Conservation (phyloP, 2,113 vertebrate genomes). For the Cichladusa arquata region DNA sequence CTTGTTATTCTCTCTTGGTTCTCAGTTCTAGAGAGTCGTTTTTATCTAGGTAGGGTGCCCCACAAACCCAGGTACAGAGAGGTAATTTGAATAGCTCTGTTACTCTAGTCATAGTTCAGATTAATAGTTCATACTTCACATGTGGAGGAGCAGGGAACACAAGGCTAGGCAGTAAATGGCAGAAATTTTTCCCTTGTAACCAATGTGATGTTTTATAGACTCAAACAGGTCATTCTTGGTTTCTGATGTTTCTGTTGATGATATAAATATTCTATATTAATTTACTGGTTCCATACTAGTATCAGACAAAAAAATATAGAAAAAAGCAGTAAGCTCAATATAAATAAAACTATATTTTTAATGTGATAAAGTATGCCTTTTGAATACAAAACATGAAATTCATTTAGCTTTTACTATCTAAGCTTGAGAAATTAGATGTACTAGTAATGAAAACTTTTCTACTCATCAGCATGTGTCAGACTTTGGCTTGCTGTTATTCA, state of each 20-base stretch:
- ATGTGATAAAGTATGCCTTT: not conserved
- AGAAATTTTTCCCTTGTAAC: not conserved
- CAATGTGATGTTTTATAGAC: not conserved
- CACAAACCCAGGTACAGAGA: not conserved
- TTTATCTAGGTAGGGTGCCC: not conserved
- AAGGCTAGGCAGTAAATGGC: not conserved
- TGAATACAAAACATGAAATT: not conserved
- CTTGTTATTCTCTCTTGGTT: not conserved
- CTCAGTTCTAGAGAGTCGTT: not conserved
- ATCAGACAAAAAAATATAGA: not conserved
- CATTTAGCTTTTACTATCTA: not conserved
- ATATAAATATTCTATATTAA: not conserved
- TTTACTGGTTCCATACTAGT: not conserved
- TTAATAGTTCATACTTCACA: not conserved
- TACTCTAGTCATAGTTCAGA: not conserved
- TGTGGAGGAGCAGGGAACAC: accelerated
- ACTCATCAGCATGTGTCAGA: not conserved
- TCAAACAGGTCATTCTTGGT: not conserved
- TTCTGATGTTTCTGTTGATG: not conserved
- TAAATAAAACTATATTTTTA: not conserved
- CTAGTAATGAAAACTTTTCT: not conserved
- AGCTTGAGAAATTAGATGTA: not conserved
- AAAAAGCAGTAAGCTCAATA: not conserved
- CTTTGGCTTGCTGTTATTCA: not conserved
- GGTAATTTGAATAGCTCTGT: not conserved